Percentiles rank a stretch among this genome's conserved stretches.
phyloP scores from a whole-genome alignment of 2,888 invertebrate species.

The Allolobophora icterica region DNA sequence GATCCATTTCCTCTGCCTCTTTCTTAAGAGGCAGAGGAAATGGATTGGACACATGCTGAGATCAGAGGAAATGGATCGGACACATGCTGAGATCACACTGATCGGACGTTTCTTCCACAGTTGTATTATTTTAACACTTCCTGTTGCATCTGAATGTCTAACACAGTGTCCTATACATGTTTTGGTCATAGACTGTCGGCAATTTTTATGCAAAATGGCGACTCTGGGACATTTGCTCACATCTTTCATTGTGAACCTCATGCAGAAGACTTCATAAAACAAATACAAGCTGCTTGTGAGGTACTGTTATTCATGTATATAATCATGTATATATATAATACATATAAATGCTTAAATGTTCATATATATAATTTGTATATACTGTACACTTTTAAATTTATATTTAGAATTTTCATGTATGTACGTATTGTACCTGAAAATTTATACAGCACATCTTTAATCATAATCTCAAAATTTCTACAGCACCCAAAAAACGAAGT shows the following conservation, averaged over 20 bases:
- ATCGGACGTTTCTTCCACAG: not conserved
- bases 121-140: not conserved
- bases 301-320: not conserved
- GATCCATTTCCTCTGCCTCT: too few relatives aligned
- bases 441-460: too few relatives aligned
- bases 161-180: not conserved
- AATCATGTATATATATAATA: not conserved
- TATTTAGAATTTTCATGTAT: too few relatives aligned
- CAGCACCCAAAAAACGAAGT: too few relatives aligned
- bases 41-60: too few relatives aligned
- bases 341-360: not conserved
- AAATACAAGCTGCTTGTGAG: conserved; percentile 31
- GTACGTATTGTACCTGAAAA: too few relatives aligned
- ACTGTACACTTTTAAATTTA: too few relatives aligned
- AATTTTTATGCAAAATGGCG: not conserved
- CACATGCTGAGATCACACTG: too few relatives aligned
- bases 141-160: not conserved
- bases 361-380: not conserved
- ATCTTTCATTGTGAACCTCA: conserved; percentile 19
- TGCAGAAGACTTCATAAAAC: conserved; percentile 2
- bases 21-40: too few relatives aligned
- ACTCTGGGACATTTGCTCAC: conserved; percentile 18
- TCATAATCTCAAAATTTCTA: too few relatives aligned
- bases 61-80: too few relatives aligned
- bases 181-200: conserved; percentile 1